Percentiles rank a stretch among this genome's conserved stretches.
Evolutionary conservation across 2,113 vertebrate species (phyloP).

Genomic region (Cebus imitator): DNA sequence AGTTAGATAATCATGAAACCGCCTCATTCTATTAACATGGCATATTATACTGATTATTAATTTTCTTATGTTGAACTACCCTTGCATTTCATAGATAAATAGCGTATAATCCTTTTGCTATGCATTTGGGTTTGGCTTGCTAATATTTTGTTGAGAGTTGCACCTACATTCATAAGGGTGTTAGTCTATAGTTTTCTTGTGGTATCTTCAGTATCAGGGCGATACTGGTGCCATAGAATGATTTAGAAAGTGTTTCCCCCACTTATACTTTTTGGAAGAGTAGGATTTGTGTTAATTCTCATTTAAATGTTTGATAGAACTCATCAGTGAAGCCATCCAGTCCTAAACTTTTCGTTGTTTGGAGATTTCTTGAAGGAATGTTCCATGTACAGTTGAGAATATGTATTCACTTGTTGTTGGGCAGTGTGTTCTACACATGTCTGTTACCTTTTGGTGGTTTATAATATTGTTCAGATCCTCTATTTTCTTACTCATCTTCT

Average conservation of each 20-base stretch:
- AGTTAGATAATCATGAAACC: not conserved
- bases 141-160: not conserved
- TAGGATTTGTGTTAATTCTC: not conserved
- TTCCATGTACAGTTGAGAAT: not conserved
- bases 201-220: not conserved
- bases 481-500: not conserved
- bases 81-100: not conserved
- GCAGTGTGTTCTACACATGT: not conserved
- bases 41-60: not conserved
- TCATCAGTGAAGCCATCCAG: not conserved
- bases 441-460: not conserved
- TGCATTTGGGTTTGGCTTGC: not conserved
- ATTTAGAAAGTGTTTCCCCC: not conserved
- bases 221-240: not conserved
- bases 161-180: not conserved
- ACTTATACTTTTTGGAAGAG: not conserved
- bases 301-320: not conserved
- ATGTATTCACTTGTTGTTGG: not conserved
- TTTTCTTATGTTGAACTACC: not conserved
- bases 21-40: not conserved
- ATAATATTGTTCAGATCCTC: not conserved
- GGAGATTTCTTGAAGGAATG: not conserved
- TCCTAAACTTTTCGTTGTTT: not conserved
- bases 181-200: not conserved
- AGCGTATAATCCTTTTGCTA: not conserved